Evolutionary conservation across 2,888 invertebrate genomes (phyloP).

Genomic region (Branchellion lobata): DNA sequence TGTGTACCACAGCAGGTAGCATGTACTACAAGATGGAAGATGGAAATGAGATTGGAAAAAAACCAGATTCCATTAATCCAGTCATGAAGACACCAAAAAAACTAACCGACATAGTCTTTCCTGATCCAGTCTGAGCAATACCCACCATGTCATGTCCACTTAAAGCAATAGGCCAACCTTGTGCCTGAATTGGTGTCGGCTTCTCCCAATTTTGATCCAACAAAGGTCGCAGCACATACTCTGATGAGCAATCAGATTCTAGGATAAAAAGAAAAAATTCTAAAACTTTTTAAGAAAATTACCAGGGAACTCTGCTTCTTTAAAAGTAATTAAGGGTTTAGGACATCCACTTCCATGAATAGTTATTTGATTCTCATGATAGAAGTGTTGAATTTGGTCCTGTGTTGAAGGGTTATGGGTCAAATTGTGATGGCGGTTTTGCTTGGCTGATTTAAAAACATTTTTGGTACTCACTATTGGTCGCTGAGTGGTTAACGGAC

Average conservation of each 20-base stretch:
- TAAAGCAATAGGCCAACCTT: constrained; percentile 76
- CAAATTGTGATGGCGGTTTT: too few species aligned
- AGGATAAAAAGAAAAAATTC: too few species aligned
- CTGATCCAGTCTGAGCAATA: constrained; percentile 63
- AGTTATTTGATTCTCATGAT: constrained; percentile 79
- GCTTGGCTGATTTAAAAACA: too few species aligned
- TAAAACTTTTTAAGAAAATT: too few species aligned
- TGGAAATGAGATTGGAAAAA: too few species aligned
- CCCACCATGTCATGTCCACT: constrained; percentile 62
- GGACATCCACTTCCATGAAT: constrained; percentile 81
- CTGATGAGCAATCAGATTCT: too few species aligned
- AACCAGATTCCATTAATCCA: background rate
- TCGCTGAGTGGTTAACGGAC: constrained; percentile 69
- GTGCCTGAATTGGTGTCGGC: constrained; percentile 91
- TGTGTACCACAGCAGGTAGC: constrained; percentile 87
- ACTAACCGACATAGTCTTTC: constrained; percentile 70
- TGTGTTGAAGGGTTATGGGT: too few species aligned
- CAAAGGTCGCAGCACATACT: constrained; percentile 58
- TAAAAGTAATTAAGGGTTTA: constrained; percentile 82
- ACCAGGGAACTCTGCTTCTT: constrained; percentile 74
- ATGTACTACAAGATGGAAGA: constrained; percentile 64
- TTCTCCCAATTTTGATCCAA: constrained; percentile 62
- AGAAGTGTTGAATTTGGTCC: constrained; percentile 78
- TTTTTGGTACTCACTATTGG: constrained; percentile 35
- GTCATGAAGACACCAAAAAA: background rate